Conservation (phyloP, 2,113 vertebrate species). For the Arizona elegans region DNA sequence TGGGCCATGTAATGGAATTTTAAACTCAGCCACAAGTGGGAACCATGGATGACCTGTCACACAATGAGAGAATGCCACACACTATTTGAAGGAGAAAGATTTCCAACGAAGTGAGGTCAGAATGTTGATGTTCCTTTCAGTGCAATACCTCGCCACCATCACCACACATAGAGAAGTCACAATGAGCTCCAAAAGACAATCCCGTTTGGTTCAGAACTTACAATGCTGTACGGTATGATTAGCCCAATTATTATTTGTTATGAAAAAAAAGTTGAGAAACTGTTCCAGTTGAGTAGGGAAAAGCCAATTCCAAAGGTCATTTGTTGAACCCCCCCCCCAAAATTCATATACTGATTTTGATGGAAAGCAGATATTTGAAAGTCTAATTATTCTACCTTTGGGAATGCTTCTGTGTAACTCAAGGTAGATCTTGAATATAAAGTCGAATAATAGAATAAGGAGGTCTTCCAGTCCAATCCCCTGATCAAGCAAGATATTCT, state of each 20-base stretch:
- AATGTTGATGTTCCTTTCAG: background rate
- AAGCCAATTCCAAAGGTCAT: background rate
- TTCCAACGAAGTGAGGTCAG: background rate
- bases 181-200: background rate
- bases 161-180: background rate
- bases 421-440: background rate
- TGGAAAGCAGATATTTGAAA: background rate
- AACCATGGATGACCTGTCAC: background rate
- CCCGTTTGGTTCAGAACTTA: too few relatives aligned
- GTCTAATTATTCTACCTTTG: background rate
- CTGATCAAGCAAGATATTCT: background rate
- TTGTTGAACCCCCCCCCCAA: too few relatives aligned
- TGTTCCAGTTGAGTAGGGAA: too few relatives aligned
- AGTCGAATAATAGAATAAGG: background rate
- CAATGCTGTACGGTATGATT: background rate
- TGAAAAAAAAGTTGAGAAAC: too few relatives aligned
- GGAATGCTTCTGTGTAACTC: background rate
- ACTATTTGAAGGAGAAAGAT: background rate
- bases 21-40: background rate
- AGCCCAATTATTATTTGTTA: background rate
- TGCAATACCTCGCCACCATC: background rate
- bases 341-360: background rate
- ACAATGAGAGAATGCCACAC: background rate
- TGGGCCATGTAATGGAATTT: slow-evolving; percentile 1
- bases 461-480: background rate